A percentile compares a stretch with the other conserved stretches of the same genome.
Conservation (phyloP, 2,797 vertebrate species). For the Poecilia velifera region DNA sequence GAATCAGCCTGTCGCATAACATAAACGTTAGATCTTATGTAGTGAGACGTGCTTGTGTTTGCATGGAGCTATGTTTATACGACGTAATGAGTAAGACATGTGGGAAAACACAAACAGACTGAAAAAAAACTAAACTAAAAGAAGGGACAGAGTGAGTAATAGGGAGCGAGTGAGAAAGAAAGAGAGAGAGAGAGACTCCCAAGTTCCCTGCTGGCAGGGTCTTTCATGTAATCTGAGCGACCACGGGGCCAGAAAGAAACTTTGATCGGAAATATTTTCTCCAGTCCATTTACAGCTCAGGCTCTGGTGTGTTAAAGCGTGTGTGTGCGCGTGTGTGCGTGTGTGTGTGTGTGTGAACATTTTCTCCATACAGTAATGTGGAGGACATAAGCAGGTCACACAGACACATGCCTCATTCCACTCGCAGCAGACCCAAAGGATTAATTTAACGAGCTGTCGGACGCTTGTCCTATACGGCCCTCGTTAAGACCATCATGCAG, state of each 20-base stretch:
- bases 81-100: conserved; percentile 59
- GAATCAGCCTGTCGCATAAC: conserved; percentile 46
- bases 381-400: conserved; percentile 81
- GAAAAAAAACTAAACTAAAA: conserved; percentile 26
- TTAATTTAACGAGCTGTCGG: conserved; percentile 83
- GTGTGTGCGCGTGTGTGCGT: not conserved
- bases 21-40: conserved; percentile 43
- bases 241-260: conserved; percentile 54
- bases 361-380: conserved; percentile 59
- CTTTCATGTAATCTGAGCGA: conserved; percentile 59
- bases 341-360: not conserved
- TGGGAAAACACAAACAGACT: conserved; percentile 36
- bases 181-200: conserved; percentile 32
- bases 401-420: conserved; percentile 78
- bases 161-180: conserved; percentile 12
- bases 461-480: conserved; percentile 76
- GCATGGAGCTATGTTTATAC: conserved; percentile 37
- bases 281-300: conserved; percentile 58
- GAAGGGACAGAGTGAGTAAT: conserved; percentile 35
- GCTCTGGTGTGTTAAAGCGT: conserved; percentile 16
- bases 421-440: conserved; percentile 76
- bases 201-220: conserved; percentile 45
- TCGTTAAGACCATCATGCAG: conserved; percentile 80
- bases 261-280: conserved; percentile 70
- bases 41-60: conserved; percentile 40